Conservation (phyloP, 92 coral and sea anemone species). For the Phenganax marumi region DNA sequence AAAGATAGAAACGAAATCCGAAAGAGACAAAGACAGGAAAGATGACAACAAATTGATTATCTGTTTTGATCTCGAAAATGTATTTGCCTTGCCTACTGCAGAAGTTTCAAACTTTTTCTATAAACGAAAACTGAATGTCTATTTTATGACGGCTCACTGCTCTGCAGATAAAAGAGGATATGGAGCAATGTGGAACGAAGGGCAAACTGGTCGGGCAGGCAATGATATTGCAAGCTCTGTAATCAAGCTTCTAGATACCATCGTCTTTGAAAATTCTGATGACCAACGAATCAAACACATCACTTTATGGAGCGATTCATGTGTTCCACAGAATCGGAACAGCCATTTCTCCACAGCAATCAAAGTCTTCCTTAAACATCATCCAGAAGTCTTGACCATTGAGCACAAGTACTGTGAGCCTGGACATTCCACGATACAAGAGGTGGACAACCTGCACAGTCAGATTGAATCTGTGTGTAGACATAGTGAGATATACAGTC, state of each 20-base stretch:
- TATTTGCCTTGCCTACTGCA: constrained; percentile 52
- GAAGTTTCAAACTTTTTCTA: constrained; percentile 28
- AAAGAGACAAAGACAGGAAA: constrained; percentile 17
- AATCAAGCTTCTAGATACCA: not conserved
- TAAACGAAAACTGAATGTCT: constrained; percentile 5
- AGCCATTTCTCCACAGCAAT: constrained; percentile 4
- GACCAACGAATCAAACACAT: not conserved
- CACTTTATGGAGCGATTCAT: not conserved
- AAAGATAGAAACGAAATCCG: constrained; percentile 10
- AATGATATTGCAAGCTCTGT: constrained; percentile 31
- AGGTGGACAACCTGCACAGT: constrained; percentile 23
- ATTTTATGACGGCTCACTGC: no score
- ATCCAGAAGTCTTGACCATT: constrained; percentile 7
- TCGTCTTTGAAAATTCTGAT: constrained; percentile 5
- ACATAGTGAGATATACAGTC: constrained; percentile 21
- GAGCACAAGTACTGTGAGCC: constrained; percentile 28
- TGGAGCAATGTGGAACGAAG: constrained; percentile 30
- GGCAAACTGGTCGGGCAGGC: constrained; percentile 24
- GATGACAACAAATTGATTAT: constrained; percentile 8
- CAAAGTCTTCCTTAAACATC: not conserved
- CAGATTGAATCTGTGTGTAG: constrained; percentile 8
- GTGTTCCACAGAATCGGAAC: no score
- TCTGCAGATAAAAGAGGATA: not conserved
- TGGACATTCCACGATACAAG: constrained; percentile 23
- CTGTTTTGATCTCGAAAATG: constrained; percentile 58